phyloP scores from a whole-genome alignment of 2,113 vertebrate species.

The Stomatorhinus ivindoensis region DNA sequence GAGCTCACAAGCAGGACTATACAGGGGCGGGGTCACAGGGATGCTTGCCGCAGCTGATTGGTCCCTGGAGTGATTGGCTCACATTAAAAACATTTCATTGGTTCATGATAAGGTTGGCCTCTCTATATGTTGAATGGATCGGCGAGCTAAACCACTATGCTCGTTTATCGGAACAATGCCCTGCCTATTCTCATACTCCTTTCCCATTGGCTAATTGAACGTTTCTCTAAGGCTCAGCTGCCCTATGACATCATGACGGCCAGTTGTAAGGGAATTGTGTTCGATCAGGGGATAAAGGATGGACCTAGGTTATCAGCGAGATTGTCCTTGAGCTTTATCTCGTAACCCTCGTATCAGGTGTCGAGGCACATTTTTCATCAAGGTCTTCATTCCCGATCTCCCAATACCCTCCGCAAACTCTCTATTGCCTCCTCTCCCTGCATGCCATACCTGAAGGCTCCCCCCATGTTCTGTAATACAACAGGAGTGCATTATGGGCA shows the following conservation, averaged over 20 bases:
- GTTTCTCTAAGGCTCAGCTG: slow-evolving; percentile 39
- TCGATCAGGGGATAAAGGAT: slow-evolving; percentile 53
- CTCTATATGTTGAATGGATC: neutral
- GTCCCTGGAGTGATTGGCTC: neutral
- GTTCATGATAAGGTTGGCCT: neutral
- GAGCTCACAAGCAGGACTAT: neutral
- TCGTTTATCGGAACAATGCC: neutral
- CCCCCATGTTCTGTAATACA: no score
- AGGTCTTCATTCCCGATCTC: slow-evolving; percentile 31
- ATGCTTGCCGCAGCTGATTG: no score
- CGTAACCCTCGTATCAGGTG: slow-evolving; percentile 6
- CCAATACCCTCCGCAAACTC: slow-evolving; percentile 24
- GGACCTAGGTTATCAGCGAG: slow-evolving; percentile 31
- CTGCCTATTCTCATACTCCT: neutral
- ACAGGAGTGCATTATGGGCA: neutral
- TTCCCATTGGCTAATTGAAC: neutral
- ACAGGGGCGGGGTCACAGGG: no score
- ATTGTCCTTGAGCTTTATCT: slow-evolving; percentile 42
- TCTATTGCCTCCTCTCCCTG: neutral
- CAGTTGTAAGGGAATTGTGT: slow-evolving; percentile 35
- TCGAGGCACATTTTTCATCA: slow-evolving; percentile 40
- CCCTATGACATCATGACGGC: slow-evolving; percentile 40
- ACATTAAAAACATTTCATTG: neutral
- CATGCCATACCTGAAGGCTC: neutral
- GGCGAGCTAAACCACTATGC: neutral